These are phyloP conservation scores for Etia nguti DNA, from an alignment of 2,113 vertebrate genomes.

Conservation along the genomic window DNA sequence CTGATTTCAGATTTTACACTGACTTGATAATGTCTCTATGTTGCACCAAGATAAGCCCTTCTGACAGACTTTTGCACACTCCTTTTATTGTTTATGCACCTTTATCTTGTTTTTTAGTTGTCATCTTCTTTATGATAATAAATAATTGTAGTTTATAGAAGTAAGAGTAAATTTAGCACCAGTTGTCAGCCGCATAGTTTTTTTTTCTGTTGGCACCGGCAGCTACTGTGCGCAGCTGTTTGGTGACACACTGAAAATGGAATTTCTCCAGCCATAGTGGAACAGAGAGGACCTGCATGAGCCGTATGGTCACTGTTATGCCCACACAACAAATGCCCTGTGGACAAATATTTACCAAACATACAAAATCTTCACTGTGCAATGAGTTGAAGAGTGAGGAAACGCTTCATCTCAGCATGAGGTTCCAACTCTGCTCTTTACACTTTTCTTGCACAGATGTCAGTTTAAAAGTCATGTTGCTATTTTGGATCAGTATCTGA, in stretches of 20 bases:
- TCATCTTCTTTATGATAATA: not conserved
- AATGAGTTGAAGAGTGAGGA: not conserved
- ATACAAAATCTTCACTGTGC: not conserved
- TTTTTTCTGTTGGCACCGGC: not conserved
- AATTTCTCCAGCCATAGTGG: not conserved
- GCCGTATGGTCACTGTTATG: not conserved
- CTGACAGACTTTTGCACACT: not conserved
- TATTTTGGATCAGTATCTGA: slow-evolving; percentile 74
- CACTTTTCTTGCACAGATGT: slow-evolving; percentile 61
- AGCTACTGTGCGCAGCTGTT: not conserved
- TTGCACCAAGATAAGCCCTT: not conserved
- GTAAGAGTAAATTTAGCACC: not conserved
- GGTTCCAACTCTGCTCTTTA: slow-evolving; percentile 60
- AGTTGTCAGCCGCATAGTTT: not conserved
- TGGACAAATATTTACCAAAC: not conserved
- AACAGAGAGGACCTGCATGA: not conserved
- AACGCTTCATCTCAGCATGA: not conserved
- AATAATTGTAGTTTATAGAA: not conserved
- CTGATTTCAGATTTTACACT: not conserved
- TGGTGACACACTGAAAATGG: not conserved
- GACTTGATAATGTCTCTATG: not conserved
- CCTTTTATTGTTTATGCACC: not conserved
- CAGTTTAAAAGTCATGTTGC: slow-evolving; percentile 81
- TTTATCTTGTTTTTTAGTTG: not conserved
- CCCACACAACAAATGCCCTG: not conserved